Percentiles rank a stretch among this genome's conserved stretches.
Evolutionary conservation across 2,888 invertebrate species (phyloP).

Genomic region (Abscondita cerata): DNA sequence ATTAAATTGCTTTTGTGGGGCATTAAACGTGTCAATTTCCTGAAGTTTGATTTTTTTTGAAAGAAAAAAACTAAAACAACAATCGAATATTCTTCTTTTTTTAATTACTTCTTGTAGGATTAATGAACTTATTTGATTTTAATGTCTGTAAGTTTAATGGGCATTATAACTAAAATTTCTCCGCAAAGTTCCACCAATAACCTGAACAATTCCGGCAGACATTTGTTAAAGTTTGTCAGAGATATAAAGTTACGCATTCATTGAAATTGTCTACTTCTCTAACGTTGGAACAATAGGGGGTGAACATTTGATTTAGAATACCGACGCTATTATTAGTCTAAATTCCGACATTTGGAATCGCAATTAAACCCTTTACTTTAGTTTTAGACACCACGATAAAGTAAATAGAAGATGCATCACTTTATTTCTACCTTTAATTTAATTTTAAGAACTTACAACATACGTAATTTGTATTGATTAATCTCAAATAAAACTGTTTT

Average conservation of each 20-base stretch:
- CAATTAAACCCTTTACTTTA: conserved; percentile 25
- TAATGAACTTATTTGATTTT: conserved; percentile 26
- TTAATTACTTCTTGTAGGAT: conserved; percentile 25
- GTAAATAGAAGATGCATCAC: background rate
- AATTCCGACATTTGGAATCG: conserved; percentile 31
- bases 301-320: conserved; percentile 33
- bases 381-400: conserved; percentile 3
- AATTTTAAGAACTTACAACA: too few species aligned
- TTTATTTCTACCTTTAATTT: too few species aligned
- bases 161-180: conserved; percentile 28
- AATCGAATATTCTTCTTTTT: conserved; percentile 6
- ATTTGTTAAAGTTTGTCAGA: conserved; percentile 36
- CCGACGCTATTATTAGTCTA: conserved; percentile 29
- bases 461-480: too few species aligned
- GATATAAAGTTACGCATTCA: conserved; percentile 37
- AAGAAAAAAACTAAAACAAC: too few species aligned
- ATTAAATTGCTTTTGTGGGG: conserved; percentile 26
- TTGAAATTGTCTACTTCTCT: conserved; percentile 31
- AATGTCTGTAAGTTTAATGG: conserved; percentile 25
- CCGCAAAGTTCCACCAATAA: conserved; percentile 32
- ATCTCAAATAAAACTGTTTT: too few species aligned
- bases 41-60: conserved; percentile 16
- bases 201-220: conserved; percentile 32
- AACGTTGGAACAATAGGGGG: conserved; percentile 32
- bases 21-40: conserved; percentile 25